Evolutionary conservation across 2,888 invertebrate species (phyloP).

Genomic region (Metacarcinus magister): DNA sequence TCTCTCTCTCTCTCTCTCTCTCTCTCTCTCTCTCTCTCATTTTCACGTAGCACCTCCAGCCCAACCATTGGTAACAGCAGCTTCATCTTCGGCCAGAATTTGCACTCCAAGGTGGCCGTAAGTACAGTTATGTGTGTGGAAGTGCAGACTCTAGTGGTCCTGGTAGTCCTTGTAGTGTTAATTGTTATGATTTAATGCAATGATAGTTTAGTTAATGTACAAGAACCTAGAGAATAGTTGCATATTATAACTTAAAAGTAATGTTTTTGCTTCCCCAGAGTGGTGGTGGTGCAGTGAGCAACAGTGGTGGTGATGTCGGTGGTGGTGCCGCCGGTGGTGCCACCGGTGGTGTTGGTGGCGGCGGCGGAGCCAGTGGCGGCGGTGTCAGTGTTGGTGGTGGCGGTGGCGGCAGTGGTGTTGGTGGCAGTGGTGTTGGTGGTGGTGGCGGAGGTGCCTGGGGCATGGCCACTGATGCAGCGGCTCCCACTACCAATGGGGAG

Average conservation of each 20-base stretch:
- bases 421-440: not conserved
- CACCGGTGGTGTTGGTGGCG: not conserved
- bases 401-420: not conserved
- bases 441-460: conserved; percentile 52
- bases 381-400: not conserved
- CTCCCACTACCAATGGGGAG: conserved; percentile 86
- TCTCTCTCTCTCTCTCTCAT: not conserved
- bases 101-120: conserved; percentile 91
- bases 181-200: no score
- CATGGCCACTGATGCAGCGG: not conserved
- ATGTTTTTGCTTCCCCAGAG: not conserved
- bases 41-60: conserved; percentile 69
- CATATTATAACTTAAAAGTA: not conserved
- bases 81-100: conserved; percentile 96
- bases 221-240: not conserved
- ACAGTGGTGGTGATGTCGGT: not conserved
- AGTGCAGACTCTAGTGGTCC: no score
- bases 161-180: no score
- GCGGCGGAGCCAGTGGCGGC: not conserved
- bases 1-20: no score
- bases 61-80: conserved; percentile 72
- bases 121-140: conserved; percentile 48
- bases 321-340: not conserved
- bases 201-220: not conserved
- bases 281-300: not conserved